Percentiles rank a stretch among this genome's conserved stretches.
Evolutionary conservation across 2,797 vertebrate genomes (phyloP).

Genomic region (Eulemur rubriventer): DNA sequence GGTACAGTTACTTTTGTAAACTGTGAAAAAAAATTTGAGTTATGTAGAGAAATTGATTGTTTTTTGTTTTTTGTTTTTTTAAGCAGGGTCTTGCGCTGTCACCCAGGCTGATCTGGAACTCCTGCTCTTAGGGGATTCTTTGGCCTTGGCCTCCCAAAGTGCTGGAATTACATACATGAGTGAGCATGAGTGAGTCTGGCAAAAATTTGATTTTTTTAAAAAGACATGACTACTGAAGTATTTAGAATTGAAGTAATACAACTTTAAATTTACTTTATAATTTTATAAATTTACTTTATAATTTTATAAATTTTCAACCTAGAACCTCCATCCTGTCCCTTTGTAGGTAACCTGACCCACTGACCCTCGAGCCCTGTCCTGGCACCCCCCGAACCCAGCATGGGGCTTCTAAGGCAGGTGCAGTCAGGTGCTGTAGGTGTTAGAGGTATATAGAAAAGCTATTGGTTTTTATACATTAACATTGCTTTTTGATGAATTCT

Average conservation of each 20-base stretch:
- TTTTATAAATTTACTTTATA: background rate
- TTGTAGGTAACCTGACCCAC: background rate
- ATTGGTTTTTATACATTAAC: background rate
- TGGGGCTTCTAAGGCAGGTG: background rate
- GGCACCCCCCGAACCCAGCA: too few relatives aligned
- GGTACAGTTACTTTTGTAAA: background rate
- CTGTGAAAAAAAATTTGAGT: background rate
- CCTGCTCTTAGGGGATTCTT: background rate
- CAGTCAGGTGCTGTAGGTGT: background rate
- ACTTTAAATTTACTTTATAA: background rate
- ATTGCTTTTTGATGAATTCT: background rate
- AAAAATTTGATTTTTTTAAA: background rate
- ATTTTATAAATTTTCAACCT: background rate
- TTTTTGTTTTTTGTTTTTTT: background rate
- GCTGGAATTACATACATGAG: background rate
- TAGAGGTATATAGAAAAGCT: background rate
- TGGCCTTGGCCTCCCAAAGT: background rate
- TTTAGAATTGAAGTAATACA: background rate
- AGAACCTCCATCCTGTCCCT: background rate
- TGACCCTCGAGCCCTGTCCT: background rate
- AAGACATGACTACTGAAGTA: background rate
- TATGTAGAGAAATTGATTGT: background rate
- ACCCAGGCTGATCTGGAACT: background rate
- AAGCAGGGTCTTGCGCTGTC: background rate
- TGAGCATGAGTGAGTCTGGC: background rate